Conservation (phyloP, 1,140 invertebrate genomes). For the Drosophila seguyi region DNA sequence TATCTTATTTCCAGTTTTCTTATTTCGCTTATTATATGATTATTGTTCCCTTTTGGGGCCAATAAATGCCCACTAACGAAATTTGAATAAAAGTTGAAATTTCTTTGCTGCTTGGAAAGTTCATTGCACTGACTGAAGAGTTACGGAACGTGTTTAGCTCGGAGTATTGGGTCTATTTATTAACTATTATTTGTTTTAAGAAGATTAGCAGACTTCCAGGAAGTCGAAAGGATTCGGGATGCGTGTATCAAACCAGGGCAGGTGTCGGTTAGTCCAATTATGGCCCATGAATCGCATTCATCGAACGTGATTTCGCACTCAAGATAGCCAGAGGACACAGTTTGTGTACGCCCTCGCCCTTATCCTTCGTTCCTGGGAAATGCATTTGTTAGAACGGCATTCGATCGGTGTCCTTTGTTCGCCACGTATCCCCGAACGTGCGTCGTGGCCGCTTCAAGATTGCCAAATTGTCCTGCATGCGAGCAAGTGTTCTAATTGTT, state of each 20-base stretch:
- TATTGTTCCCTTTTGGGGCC: constrained; percentile 60
- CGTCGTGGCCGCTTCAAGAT: constrained; percentile 17
- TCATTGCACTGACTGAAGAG: constrained; percentile 54
- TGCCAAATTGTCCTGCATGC: constrained; percentile 37
- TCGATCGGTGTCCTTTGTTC: constrained; percentile 49
- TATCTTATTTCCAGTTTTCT: constrained; percentile 64
- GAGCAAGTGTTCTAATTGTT: constrained; percentile 32
- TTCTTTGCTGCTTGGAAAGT: constrained; percentile 56
- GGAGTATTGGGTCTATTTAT: not conserved
- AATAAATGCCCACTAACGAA: constrained; percentile 55
- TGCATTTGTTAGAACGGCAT: constrained; percentile 47
- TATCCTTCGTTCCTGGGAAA: constrained; percentile 56
- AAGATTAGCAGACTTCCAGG: constrained; percentile 27
- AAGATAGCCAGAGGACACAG: constrained; percentile 56
- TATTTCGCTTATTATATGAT: constrained; percentile 65
- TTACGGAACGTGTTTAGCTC: not conserved
- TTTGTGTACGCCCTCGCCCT: constrained; percentile 11
- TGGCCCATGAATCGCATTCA: constrained; percentile 35
- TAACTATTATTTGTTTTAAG: not conserved
- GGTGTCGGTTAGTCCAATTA: constrained; percentile 52
- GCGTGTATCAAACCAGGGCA: constrained; percentile 28
- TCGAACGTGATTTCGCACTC: constrained; percentile 73
- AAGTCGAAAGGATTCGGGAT: constrained; percentile 58
- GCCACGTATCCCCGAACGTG: constrained; percentile 42
- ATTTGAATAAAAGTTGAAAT: constrained; percentile 70